Conservation (phyloP, 2,888 invertebrate genomes). For the Coremacera marginata region DNA sequence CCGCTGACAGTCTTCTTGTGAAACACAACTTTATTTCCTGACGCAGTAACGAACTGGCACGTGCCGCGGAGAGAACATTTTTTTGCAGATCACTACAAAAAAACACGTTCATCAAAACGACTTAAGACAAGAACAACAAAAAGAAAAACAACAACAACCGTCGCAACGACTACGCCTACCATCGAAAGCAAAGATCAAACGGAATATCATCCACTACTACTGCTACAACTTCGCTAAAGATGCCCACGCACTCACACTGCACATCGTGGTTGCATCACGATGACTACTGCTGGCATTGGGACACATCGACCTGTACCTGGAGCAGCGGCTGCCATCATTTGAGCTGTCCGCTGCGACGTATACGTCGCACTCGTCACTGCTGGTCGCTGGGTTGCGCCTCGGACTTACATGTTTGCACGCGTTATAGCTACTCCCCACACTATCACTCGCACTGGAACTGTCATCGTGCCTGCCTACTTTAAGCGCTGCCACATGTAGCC, state of each 20-base stretch:
- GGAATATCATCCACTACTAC: too few species aligned
- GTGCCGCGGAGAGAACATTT: constrained; percentile 25
- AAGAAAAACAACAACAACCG: not conserved
- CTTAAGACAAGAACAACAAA: not conserved
- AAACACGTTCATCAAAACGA: constrained; percentile 27
- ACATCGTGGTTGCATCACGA: constrained; percentile 39
- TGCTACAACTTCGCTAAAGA: not conserved
- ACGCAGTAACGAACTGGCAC: constrained; percentile 24
- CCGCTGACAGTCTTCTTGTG: constrained; percentile 7
- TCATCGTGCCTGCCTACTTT: constrained; percentile 64
- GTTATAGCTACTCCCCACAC: not conserved
- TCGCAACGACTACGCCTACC: not conserved
- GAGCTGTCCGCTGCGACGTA: constrained; percentile 6
- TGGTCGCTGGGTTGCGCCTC: constrained; percentile 8
- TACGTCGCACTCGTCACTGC: constrained; percentile 10
- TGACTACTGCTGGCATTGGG: constrained; percentile 49
- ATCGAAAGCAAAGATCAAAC: not conserved
- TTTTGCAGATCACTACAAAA: constrained; percentile 31
- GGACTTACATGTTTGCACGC: not conserved
- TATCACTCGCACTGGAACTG: constrained; percentile 28
- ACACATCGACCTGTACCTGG: constrained; percentile 35
- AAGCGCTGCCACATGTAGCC: constrained; percentile 63
- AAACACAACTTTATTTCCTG: not conserved
- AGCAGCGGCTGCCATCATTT: constrained; percentile 38
- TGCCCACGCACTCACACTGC: constrained; percentile 21